A percentile compares a stretch with the other conserved stretches of the same genome.
Conservation (phyloP, 2,797 vertebrate species). For the Bucorvus abyssinicus region DNA sequence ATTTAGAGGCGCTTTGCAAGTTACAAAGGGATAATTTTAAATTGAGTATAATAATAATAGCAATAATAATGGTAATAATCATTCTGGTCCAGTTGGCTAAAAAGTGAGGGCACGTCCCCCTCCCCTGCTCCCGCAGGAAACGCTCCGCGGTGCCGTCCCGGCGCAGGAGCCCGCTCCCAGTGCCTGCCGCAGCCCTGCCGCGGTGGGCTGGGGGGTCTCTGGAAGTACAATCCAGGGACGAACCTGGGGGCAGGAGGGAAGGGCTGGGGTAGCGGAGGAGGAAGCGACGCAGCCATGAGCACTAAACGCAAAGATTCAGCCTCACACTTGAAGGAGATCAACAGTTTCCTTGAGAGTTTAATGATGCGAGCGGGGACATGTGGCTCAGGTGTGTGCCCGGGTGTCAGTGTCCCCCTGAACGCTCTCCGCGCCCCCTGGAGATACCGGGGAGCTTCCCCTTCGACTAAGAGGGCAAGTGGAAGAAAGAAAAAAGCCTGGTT, state of each 20-base stretch:
- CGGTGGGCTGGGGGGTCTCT: not conserved
- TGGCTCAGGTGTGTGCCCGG: not conserved
- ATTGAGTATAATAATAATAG: not conserved
- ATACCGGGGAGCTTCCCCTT: not conserved
- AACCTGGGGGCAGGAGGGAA: not conserved
- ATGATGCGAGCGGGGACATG: not conserved
- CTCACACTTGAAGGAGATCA: not conserved
- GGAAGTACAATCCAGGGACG: not conserved
- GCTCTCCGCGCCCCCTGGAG: not conserved
- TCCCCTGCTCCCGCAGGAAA: not conserved
- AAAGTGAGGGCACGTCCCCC: not conserved
- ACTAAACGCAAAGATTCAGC: not conserved
- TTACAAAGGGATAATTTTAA: not conserved
- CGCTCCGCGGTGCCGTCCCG: not conserved
- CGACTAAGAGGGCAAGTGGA: not conserved
- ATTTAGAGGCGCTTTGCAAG: not conserved
- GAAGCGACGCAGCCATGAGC: not conserved
- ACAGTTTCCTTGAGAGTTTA: slow-evolving; percentile 38
- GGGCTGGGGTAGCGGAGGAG: too few relatives aligned
- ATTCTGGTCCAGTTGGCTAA: not conserved
- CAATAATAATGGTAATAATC: not conserved
- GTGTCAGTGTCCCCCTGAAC: not conserved
- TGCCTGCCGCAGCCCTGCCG: not conserved
- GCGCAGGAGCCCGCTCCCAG: not conserved
- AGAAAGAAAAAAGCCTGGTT: not conserved